phyloP scores from a whole-genome alignment of 2,888 invertebrate genomes.

The Pocota personata region DNA sequence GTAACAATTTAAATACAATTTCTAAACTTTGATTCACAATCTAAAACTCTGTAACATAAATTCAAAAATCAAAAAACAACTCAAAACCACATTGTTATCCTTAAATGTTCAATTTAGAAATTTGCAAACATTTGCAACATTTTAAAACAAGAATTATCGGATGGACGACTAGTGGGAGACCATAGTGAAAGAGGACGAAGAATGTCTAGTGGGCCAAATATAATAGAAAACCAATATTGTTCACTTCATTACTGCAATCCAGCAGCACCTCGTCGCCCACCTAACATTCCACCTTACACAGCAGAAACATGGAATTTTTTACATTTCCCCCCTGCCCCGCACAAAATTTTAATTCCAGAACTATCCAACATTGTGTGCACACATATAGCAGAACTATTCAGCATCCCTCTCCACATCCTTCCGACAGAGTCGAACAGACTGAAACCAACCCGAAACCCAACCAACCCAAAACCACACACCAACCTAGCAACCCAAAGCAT shows the following conservation, averaged over 20 bases:
- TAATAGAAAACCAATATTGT: conserved; percentile 67
- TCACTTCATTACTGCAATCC: conserved; percentile 70
- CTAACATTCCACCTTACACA: conserved; percentile 17
- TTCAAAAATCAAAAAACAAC: conserved; percentile 15
- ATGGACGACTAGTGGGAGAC: conserved; percentile 25
- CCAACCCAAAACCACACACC: conserved; percentile 16
- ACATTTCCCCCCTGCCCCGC: not conserved
- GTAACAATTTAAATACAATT: conserved; percentile 20
- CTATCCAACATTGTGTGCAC: conserved; percentile 54
- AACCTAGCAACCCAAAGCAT: conserved; percentile 53
- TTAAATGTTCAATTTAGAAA: conserved; percentile 48
- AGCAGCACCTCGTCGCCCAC: not conserved
- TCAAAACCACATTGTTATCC: conserved; percentile 65
- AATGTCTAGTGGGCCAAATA: conserved; percentile 11
- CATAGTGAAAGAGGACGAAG: not conserved
- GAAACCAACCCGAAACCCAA: conserved; percentile 21
- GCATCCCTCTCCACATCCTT: conserved; percentile 11
- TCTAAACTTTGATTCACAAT: conserved; percentile 33
- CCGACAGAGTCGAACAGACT: conserved; percentile 12
- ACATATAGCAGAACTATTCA: not conserved
- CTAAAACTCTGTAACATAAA: conserved; percentile 11
- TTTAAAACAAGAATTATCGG: conserved; percentile 46
- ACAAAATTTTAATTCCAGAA: conserved; percentile 69
- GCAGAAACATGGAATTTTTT: conserved; percentile 48
- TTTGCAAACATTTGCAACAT: conserved; percentile 66